These are phyloP conservation scores for Sylvilagus bachmani DNA, from an alignment of 2,113 vertebrate species.

Conservation along the genomic window DNA sequence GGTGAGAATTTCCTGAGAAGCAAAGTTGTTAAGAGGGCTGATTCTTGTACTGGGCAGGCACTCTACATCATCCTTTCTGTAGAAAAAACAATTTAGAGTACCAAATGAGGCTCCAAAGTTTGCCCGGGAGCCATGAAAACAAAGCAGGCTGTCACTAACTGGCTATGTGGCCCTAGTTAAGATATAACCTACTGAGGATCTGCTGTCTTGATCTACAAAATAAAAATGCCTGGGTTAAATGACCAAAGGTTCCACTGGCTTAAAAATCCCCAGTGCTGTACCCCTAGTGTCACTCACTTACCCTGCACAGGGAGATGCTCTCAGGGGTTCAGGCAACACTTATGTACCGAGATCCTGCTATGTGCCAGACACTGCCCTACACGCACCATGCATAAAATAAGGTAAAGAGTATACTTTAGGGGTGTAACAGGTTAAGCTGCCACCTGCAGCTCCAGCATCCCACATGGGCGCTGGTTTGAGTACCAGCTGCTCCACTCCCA, in stretches of 20 bases:
- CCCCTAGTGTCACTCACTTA: neutral
- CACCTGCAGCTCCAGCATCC: too few species aligned
- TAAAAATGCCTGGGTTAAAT: neutral
- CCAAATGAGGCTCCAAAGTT: neutral
- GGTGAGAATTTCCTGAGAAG: slow-evolving; percentile 11
- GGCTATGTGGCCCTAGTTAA: neutral
- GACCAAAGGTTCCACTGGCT: neutral
- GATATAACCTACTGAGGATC: neutral
- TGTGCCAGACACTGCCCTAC: neutral
- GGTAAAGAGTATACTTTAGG: too few species aligned
- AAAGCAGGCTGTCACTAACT: neutral
- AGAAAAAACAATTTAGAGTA: neutral
- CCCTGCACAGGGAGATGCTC: neutral
- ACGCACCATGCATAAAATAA: neutral
- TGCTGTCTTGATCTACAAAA: neutral
- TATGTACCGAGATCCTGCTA: neutral
- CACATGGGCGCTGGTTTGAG: too few species aligned
- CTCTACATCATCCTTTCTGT: neutral
- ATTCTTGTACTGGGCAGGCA: neutral
- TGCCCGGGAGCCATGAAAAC: neutral
- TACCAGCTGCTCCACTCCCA: too few species aligned
- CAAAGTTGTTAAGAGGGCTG: neutral
- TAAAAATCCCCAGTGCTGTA: neutral
- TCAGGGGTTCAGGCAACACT: neutral
- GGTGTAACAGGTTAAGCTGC: too few species aligned